Conservation (phyloP, 2,888 invertebrate species). For the Ochropleura leucogaster region DNA sequence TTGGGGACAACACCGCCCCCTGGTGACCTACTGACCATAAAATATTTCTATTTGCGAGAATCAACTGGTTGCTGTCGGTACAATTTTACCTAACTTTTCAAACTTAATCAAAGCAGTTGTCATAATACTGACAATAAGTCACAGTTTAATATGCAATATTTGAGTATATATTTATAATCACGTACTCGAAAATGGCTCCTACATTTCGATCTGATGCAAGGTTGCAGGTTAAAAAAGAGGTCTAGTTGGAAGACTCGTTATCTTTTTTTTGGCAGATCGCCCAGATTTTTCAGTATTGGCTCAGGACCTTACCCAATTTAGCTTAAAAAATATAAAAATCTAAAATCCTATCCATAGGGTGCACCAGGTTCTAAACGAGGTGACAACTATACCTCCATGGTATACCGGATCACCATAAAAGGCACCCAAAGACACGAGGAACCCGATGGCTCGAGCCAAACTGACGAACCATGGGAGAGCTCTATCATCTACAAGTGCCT, state of each 20-base stretch:
- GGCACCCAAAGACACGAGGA: conserved; percentile 83
- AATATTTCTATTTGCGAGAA: neutral
- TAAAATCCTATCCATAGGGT: conserved; percentile 80
- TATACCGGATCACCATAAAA: conserved; percentile 92
- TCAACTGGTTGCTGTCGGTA: neutral
- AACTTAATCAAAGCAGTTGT: no score
- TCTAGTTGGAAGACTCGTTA: no score
- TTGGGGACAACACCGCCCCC: no score
- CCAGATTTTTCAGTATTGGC: neutral
- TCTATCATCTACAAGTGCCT: conserved; percentile 93
- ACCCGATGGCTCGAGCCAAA: conserved; percentile 75
- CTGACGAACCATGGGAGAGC: conserved; percentile 90
- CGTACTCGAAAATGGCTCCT: no score
- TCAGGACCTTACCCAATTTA: neutral
- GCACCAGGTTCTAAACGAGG: conserved; percentile 93
- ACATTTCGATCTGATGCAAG: no score
- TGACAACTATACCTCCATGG: conserved; percentile 94
- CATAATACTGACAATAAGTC: no score
- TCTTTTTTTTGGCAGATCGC: no score
- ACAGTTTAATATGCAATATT: no score
- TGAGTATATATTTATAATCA: no score
- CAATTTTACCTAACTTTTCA: no score
- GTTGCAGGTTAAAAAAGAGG: no score
- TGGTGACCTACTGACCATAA: neutral
- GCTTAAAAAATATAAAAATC: neutral